phyloP scores from a whole-genome alignment of 2,113 vertebrate genomes.

The Gobius niger region DNA sequence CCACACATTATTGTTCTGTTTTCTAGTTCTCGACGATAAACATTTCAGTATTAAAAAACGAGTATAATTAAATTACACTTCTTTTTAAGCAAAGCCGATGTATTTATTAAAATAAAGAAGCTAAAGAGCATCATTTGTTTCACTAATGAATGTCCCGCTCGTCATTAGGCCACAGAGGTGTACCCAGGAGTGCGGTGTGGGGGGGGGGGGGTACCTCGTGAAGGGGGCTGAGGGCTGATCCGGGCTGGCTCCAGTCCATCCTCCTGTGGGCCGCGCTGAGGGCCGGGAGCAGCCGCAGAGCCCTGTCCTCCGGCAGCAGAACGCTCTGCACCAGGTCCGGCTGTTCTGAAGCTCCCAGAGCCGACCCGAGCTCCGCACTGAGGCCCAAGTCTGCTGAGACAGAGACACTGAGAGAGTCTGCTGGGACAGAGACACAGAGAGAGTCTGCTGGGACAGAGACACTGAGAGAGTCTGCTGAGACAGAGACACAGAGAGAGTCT shows the following conservation, averaged over 20 bases:
- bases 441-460: too few relatives aligned
- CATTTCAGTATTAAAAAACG: too few relatives aligned
- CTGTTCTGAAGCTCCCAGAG: slow-evolving; percentile 81
- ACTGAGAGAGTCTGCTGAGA: too few relatives aligned
- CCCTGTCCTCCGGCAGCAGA: slow-evolving; percentile 90
- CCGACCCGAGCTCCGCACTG: slow-evolving; percentile 78
- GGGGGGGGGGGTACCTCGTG: slow-evolving; percentile 86
- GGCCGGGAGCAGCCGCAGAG: slow-evolving; percentile 88
- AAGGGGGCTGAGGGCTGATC: slow-evolving; percentile 78
- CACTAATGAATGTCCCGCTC: too few relatives aligned
- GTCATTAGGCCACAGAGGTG: background rate
- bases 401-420: background rate
- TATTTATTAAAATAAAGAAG: too few relatives aligned
- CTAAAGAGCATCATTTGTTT: too few relatives aligned
- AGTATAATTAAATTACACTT: too few relatives aligned
- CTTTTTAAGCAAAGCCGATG: too few relatives aligned
- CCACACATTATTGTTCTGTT: too few relatives aligned
- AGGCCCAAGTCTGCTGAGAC: slow-evolving; percentile 79
- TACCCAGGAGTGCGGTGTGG: too few relatives aligned
- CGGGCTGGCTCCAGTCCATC: slow-evolving; percentile 81
- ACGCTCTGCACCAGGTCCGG: slow-evolving; percentile 80
- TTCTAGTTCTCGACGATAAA: too few relatives aligned
- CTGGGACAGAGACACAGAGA: background rate
- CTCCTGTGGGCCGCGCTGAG: slow-evolving; percentile 84
- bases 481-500: too few relatives aligned